These are phyloP conservation scores for Odobenus rosmarus DNA, from an alignment of 2,113 vertebrate species.

Conservation along the genomic window DNA sequence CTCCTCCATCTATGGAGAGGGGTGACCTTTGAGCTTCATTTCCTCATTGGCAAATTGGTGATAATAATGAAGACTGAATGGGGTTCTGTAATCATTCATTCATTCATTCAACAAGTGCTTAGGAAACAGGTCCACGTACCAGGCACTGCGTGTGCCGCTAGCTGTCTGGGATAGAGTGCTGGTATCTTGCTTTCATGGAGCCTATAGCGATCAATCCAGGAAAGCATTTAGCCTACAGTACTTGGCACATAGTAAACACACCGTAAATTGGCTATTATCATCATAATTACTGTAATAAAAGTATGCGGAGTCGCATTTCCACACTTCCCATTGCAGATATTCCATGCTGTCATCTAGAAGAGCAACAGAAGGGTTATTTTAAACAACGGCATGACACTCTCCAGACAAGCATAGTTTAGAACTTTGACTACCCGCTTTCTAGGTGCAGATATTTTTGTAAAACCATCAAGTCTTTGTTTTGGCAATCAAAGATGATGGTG, in stretches of 20 bases:
- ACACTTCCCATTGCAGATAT: conserved; percentile 43
- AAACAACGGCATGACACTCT: conserved; percentile 15
- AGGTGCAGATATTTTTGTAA: background rate
- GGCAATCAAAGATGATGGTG: background rate
- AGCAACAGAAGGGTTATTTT: conserved; percentile 9
- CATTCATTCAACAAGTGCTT: conserved; percentile 13
- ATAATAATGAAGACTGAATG: background rate
- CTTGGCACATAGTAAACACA: conserved; percentile 57
- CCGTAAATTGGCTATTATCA: conserved; percentile 54
- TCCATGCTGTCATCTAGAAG: background rate
- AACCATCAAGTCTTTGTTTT: background rate
- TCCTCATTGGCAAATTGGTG: background rate
- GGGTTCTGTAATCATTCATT: background rate
- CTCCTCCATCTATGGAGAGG: background rate
- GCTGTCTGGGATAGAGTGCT: background rate
- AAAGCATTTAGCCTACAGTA: conserved; percentile 8
- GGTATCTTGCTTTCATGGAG: background rate
- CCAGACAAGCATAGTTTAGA: background rate
- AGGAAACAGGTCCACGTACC: background rate
- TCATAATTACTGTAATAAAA: conserved; percentile 65
- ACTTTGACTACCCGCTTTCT: background rate
- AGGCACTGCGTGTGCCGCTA: background rate
- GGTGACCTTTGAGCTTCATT: background rate
- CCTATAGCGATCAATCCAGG: background rate
- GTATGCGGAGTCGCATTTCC: conserved; percentile 42